Conservation (phyloP, 2,113 vertebrate genomes). For the Callopanchax toddi region DNA sequence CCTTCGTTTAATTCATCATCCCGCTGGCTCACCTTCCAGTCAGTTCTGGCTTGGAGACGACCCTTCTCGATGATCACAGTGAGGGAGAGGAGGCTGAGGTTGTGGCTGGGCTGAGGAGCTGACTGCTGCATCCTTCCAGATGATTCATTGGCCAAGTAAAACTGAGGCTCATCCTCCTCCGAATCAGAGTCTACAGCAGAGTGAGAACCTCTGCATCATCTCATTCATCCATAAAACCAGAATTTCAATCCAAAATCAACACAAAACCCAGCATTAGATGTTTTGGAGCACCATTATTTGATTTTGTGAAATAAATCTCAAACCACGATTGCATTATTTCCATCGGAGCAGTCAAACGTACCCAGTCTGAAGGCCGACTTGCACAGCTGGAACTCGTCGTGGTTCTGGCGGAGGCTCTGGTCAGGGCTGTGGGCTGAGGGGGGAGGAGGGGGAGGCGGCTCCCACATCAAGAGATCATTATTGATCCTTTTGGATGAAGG, state of each 20-base stretch:
- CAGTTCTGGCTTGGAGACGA: conserved; percentile 85
- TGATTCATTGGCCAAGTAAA: conserved; percentile 77
- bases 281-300: neutral
- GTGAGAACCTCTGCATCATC: neutral
- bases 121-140: conserved; percentile 47
- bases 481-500: conserved; percentile 81
- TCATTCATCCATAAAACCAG: conserved; percentile 1
- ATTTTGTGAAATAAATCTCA: conserved; percentile 4
- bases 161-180: conserved; percentile 87
- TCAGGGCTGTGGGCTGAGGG: conserved; percentile 48
- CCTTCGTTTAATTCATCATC: neutral
- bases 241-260: conserved; percentile 16
- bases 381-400: conserved; percentile 87
- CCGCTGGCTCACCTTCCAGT: conserved; percentile 82
- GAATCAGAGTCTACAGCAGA: conserved; percentile 85
- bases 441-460: conserved; percentile 70
- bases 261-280: conserved; percentile 1
- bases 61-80: conserved; percentile 85
- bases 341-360: conserved; percentile 58
- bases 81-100: conserved; percentile 84
- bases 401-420: conserved; percentile 46
- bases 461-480: conserved; percentile 93
- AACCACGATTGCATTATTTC: conserved; percentile 2
- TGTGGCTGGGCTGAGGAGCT: conserved; percentile 59
- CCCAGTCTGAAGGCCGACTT: conserved; percentile 90